Percentiles rank a stretch among this genome's conserved stretches.
phyloP scores from a whole-genome alignment of 2,888 invertebrate species.

The Poecilus cupreus region DNA sequence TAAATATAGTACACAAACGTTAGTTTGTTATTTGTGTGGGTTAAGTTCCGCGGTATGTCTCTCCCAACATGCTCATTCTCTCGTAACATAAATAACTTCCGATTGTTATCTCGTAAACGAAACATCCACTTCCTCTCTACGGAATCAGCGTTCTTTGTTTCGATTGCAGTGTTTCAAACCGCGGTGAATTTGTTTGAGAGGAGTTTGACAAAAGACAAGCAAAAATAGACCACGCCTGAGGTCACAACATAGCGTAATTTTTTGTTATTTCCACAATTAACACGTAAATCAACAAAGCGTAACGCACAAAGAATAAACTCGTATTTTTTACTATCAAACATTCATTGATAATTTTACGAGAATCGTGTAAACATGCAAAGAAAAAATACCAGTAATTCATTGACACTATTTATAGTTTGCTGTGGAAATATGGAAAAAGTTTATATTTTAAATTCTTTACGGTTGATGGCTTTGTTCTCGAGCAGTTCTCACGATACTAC shows the following conservation, averaged over 20 bases:
- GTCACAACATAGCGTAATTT: not conserved
- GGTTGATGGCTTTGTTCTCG: not conserved
- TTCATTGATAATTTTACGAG: constrained; percentile 8
- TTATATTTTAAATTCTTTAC: no score
- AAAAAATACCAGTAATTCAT: not conserved
- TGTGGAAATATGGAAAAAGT: not conserved
- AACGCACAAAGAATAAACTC: not conserved
- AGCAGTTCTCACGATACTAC: not conserved
- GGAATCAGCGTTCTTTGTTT: not conserved
- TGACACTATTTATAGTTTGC: not conserved
- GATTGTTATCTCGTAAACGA: constrained; percentile 21
- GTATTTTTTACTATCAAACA: not conserved
- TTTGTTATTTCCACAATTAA: not conserved
- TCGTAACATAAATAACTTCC: constrained; percentile 24
- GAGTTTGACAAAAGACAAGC: not conserved
- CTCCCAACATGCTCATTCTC: constrained; percentile 27
- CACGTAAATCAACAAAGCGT: not conserved
- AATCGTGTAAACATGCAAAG: not conserved
- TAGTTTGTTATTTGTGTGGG: not conserved
- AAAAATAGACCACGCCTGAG: not conserved
- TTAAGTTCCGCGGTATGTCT: not conserved
- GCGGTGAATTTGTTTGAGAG: not conserved
- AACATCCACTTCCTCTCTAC: not conserved
- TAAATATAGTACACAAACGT: not conserved
- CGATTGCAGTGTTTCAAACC: not conserved